A percentile compares a stretch with the other conserved stretches of the same genome.
These are phyloP conservation scores for Siderastrea siderea DNA, from an alignment of 92 coral and sea anemone genomes.

Conservation along the genomic window DNA sequence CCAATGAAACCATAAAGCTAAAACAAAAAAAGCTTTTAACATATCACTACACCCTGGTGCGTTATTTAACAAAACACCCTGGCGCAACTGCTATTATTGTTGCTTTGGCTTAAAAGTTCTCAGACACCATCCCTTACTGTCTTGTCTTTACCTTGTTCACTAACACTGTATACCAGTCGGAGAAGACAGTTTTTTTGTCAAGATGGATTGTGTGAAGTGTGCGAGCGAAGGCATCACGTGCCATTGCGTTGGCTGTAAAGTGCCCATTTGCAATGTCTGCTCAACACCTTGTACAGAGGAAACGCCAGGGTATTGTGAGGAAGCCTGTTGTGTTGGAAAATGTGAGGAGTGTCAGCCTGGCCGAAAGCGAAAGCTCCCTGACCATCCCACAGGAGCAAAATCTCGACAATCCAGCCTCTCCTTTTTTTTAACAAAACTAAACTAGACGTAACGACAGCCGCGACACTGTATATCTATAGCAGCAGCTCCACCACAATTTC, in stretches of 20 bases:
- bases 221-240: conserved; percentile 58
- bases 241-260: conserved; percentile 62
- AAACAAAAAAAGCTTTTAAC: no score
- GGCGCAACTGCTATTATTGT: no score
- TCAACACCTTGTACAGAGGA: conserved; percentile 73
- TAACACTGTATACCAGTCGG: not conserved
- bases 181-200: not conserved
- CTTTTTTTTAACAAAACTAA: conserved; percentile 58
- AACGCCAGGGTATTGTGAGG: conserved; percentile 76
- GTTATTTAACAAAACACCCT: no score
- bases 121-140: not conserved
- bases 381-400: conserved; percentile 41
- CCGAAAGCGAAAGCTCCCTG: conserved; percentile 51
- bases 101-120: no score
- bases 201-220: conserved; percentile 69
- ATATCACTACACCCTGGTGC: no score
- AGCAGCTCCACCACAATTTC: not conserved
- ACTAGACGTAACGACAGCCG: no score
- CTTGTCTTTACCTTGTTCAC: not conserved
- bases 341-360: conserved; percentile 67
- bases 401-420: conserved; percentile 62
- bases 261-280: conserved; percentile 73
- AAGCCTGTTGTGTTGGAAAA: conserved; percentile 74
- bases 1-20: no score
- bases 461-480: no score